These are phyloP conservation scores for Ellobium chinense DNA, from an alignment of 2,888 invertebrate genomes.

Conservation along the genomic window DNA sequence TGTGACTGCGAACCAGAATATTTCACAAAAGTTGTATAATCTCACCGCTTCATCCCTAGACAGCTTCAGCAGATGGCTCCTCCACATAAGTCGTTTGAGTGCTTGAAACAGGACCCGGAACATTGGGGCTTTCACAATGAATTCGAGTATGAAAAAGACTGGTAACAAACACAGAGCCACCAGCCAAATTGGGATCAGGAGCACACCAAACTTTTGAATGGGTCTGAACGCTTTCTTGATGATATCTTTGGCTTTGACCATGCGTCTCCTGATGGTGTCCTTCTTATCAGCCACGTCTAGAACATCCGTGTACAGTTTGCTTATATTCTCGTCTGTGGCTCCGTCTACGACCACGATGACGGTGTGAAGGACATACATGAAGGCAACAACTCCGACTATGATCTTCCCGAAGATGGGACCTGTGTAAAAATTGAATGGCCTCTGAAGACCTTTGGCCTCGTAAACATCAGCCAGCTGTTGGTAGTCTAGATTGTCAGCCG, in stretches of 20 bases:
- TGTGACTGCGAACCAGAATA: slow-evolving; percentile 39
- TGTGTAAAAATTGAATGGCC: slow-evolving; percentile 39
- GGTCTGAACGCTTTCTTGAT: slow-evolving; percentile 24
- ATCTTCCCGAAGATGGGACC: slow-evolving; percentile 31
- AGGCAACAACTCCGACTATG: slow-evolving; percentile 23
- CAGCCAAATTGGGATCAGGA: slow-evolving; percentile 37
- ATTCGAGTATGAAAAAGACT: neutral
- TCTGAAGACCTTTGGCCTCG: slow-evolving; percentile 15
- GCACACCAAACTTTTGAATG: slow-evolving; percentile 30
- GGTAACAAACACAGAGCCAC: slow-evolving; percentile 30
- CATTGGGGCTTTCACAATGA: slow-evolving; percentile 38
- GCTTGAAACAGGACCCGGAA: slow-evolving; percentile 25
- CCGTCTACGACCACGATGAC: slow-evolving; percentile 44
- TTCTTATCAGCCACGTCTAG: slow-evolving; percentile 26
- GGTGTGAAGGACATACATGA: slow-evolving; percentile 40
- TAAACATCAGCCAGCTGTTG: slow-evolving; percentile 22
- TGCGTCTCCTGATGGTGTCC: slow-evolving; percentile 1
- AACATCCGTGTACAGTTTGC: slow-evolving; percentile 40
- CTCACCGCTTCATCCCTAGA: neutral
- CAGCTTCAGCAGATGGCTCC: neutral
- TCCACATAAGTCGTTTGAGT: slow-evolving; percentile 1
- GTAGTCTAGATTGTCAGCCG: slow-evolving; percentile 32
- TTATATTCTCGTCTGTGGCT: slow-evolving; percentile 41
- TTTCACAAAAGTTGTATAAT: neutral
- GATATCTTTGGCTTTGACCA: slow-evolving; percentile 1